These are phyloP conservation scores for Philhelius pedissequus DNA, from an alignment of 2,888 invertebrate genomes.

Conservation along the genomic window DNA sequence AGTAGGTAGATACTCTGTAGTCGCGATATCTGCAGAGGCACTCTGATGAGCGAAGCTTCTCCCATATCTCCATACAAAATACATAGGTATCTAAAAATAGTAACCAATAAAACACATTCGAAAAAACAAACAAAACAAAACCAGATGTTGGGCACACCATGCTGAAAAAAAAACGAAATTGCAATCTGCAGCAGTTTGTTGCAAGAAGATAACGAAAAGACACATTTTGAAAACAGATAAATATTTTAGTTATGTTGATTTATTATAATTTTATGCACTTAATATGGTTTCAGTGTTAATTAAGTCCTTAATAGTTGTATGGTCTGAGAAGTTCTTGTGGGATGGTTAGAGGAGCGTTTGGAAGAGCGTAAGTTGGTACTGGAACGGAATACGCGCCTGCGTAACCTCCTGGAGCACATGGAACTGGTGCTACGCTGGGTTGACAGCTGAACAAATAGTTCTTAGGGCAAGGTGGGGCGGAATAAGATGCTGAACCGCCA, in stretches of 20 bases:
- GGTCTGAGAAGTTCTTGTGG: conserved; percentile 71
- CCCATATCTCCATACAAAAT: neutral
- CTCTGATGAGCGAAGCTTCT: neutral
- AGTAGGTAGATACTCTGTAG: neutral
- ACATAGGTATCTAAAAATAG: conserved; percentile 34
- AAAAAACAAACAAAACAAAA: neutral
- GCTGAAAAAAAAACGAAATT: neutral
- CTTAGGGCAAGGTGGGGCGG: conserved; percentile 73
- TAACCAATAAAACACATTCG: neutral
- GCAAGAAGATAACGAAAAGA: neutral
- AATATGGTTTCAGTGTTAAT: neutral
- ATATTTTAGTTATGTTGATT: no score
- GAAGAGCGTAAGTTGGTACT: conserved; percentile 72
- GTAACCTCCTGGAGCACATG: conserved; percentile 71
- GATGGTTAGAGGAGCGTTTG: conserved; percentile 66
- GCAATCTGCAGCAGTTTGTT: conserved; percentile 7
- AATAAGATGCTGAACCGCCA: conserved; percentile 48
- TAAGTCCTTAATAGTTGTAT: conserved; percentile 65
- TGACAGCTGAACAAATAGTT: conserved; percentile 75
- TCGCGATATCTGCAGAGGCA: neutral
- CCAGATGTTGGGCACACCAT: neutral
- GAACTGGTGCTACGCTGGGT: conserved; percentile 73
- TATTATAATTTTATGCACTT: neutral
- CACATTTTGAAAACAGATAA: no score
- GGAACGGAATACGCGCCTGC: conserved; percentile 74